A percentile compares a stretch with the other conserved stretches of the same genome.
Evolutionary conservation across 2,113 vertebrate genomes (phyloP).

Genomic region (Proterorhinus semilunaris): DNA sequence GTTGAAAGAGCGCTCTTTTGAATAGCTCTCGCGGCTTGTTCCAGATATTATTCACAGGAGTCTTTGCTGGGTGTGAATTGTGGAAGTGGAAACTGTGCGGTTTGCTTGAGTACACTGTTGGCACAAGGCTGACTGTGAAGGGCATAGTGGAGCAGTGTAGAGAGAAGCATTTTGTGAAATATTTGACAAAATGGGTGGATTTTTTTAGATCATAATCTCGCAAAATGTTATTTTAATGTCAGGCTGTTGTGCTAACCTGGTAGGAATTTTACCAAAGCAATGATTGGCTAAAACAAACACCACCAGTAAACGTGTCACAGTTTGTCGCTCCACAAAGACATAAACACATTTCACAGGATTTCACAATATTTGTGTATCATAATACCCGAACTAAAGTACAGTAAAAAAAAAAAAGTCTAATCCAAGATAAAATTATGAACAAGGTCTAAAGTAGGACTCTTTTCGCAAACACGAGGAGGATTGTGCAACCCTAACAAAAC

Average conservation of each 20-base stretch:
- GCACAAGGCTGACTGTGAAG: constrained; percentile 2
- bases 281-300: too few species aligned
- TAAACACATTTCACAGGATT: too few species aligned
- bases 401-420: too few species aligned
- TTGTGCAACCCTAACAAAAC: background rate
- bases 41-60: background rate
- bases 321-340: too few species aligned
- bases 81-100: background rate
- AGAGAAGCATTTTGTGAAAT: background rate
- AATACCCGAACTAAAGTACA: too few species aligned
- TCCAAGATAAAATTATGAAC: background rate
- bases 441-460: background rate
- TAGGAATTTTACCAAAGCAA: too few species aligned
- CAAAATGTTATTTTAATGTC: too few species aligned
- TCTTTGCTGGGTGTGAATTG: background rate
- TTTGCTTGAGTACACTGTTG: background rate
- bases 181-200: background rate
- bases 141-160: background rate
- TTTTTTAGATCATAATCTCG: background rate
- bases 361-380: too few species aligned
- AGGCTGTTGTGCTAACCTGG: too few species aligned
- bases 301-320: too few species aligned
- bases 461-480: too few species aligned
- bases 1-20: background rate
- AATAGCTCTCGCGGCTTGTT: background rate